These are phyloP conservation scores for Phlogophora meticulosa DNA, from an alignment of 2,888 invertebrate species.

Conservation along the genomic window DNA sequence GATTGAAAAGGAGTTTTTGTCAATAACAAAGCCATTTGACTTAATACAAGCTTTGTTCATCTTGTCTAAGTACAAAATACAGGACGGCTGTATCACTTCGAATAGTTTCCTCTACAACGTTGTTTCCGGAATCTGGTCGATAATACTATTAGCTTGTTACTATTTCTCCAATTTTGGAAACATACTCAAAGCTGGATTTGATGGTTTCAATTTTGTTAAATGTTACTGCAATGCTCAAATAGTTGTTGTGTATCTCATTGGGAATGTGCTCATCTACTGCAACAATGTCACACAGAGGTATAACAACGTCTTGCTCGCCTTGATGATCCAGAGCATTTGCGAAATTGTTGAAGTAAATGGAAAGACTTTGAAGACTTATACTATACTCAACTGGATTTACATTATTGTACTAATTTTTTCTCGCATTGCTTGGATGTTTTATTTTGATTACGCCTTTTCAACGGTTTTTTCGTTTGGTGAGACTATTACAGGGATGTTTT, in stretches of 20 bases:
- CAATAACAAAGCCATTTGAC: background rate
- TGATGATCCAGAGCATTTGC: constrained; percentile 11
- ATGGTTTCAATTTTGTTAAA: background rate
- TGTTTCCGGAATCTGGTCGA: background rate
- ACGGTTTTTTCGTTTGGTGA: background rate
- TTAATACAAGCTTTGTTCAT: background rate
- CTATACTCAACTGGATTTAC: background rate
- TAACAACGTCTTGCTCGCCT: background rate
- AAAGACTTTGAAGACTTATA: background rate
- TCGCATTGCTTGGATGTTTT: background rate
- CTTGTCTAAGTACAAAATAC: constrained; percentile 2
- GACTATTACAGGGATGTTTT: background rate
- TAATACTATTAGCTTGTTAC: background rate
- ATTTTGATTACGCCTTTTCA: background rate
- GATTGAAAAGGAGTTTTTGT: background rate
- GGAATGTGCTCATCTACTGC: background rate
- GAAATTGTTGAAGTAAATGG: constrained; percentile 4
- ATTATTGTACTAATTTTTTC: background rate
- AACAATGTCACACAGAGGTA: constrained; percentile 2
- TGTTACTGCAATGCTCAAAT: no score
- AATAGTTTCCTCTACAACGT: background rate
- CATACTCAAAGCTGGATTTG: background rate
- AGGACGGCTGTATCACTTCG: background rate
- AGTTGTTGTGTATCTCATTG: background rate
- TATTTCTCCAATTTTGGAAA: background rate